Base-by-base conservation (phyloP, 2,888 invertebrate species). In the Parapristionchus giblindavisi region DNA sequence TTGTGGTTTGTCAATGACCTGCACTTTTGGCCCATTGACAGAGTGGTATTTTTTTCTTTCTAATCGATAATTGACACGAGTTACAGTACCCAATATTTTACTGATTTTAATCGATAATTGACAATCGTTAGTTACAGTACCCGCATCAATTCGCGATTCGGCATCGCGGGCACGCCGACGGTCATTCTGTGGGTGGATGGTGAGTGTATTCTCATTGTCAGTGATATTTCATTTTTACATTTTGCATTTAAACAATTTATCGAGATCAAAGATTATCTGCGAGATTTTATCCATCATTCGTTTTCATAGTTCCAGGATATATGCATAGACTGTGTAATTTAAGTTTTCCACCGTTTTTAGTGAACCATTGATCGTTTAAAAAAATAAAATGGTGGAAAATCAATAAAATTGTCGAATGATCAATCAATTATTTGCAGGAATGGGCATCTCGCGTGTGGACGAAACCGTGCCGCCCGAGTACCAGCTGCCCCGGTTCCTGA, bases 151-250 rank as follows among this genome's bases (percentile, higher is more conserved):
- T 93, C 94, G 0, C 94, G 94, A 84, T 94, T 94, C 89, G 95
- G 95, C 14, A 93, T 95, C 76, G 93, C 94, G 11, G 95, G 94
- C 27, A 93, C 96, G 52, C 96, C 96, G 8, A 94, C 94, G 3
- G 88, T 95, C 43, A 91, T 95, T 90, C 91, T 96, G 79, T 94
- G 96, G 85, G 94, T 95, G 85, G 95, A 94, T 89, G 94, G 94
- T 71, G 56, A 68, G 68, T 34, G n/a, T 27, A 32, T n/a, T n/a
- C n/a, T n/a, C n/a, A n/a, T n/a, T n/a, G n/a, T n/a, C n/a, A n/a
- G n/a, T n/a, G n/a, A n/a, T n/a, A n/a, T n/a, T n/a, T n/a, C n/a
- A n/a, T n/a, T n/a, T n/a, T n/a, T n/a, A n/a, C n/a, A n/a, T n/a
- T n/a, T n/a, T n/a, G n/a, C n/a, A n/a, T n/a, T 5, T 3, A 24